These are phyloP conservation scores for Drosophila sordidapex DNA, from an alignment of 2,888 invertebrate genomes.

Conservation along the genomic window DNA sequence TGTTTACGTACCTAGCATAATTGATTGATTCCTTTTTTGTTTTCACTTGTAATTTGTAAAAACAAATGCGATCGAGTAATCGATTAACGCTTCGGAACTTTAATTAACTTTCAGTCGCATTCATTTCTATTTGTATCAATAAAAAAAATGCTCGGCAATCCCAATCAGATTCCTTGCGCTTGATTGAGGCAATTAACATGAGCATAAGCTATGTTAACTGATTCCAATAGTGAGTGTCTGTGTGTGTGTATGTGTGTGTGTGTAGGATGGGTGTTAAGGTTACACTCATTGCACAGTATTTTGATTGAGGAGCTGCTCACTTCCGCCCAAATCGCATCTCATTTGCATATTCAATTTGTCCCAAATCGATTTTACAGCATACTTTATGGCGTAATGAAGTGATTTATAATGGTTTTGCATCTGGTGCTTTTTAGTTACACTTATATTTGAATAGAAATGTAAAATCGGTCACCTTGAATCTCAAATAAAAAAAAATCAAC, in stretches of 20 bases:
- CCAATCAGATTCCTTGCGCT: neutral
- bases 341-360: slow-evolving; percentile 7
- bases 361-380: neutral
- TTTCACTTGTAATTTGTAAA: neutral
- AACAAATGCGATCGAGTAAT: neutral
- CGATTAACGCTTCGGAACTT: slow-evolving; percentile 1
- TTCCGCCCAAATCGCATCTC: neutral
- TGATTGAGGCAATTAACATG: slow-evolving; percentile 20
- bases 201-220: slow-evolving; percentile 5
- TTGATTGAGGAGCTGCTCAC: slow-evolving; percentile 27
- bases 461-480: neutral
- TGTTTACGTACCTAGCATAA: neutral
- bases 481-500: neutral
- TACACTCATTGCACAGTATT: neutral
- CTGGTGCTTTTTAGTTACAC: neutral
- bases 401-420: neutral
- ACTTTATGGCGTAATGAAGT: neutral
- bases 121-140: neutral
- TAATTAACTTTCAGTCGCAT: neutral
- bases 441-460: neutral
- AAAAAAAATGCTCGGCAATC: neutral
- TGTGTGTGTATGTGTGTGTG: neutral
- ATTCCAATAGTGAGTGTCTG: neutral
- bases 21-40: neutral
- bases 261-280: neutral